Percentiles rank a stretch among this genome's conserved stretches.
Conservation (phyloP, 2,797 vertebrate species). For the Danionella dracula region DNA sequence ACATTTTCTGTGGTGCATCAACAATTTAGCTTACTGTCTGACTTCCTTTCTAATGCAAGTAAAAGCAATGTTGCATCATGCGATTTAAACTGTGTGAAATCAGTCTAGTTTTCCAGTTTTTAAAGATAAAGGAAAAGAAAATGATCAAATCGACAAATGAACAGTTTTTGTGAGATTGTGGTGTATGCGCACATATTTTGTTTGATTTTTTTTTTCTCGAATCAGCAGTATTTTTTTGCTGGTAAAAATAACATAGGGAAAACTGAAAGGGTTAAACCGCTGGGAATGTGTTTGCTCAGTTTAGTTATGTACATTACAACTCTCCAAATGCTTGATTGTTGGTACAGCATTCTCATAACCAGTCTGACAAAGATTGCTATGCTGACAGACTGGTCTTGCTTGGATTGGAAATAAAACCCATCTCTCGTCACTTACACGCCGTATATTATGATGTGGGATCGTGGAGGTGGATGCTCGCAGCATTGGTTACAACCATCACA, state of each 20-base stretch:
- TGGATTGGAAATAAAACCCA: background rate
- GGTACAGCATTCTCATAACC: constrained; percentile 17
- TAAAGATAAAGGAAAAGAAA: background rate
- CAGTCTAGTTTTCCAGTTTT: background rate
- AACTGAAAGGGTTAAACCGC: too few relatives aligned
- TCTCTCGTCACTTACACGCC: constrained; percentile 21
- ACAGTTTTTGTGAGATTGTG: too few relatives aligned
- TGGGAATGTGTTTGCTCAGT: too few relatives aligned
- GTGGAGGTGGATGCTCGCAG: too few relatives aligned
- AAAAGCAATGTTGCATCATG: background rate
- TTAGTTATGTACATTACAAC: background rate
- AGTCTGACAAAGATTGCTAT: constrained; percentile 31
- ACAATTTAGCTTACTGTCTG: too few relatives aligned
- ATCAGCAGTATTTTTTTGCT: too few relatives aligned
- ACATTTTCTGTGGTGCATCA: too few relatives aligned
- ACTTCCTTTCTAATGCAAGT: background rate
- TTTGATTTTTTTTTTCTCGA: too few relatives aligned
- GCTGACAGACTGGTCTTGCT: constrained; percentile 38
- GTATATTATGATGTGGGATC: background rate
- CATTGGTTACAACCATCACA: too few relatives aligned
- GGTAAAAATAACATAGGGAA: too few relatives aligned
- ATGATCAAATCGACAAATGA: too few relatives aligned
- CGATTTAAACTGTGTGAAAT: background rate
- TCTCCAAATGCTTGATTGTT: background rate
- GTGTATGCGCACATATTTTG: too few relatives aligned